These are phyloP conservation scores for Malurus splendens DNA, from an alignment of 2,797 vertebrate species.

Conservation along the genomic window DNA sequence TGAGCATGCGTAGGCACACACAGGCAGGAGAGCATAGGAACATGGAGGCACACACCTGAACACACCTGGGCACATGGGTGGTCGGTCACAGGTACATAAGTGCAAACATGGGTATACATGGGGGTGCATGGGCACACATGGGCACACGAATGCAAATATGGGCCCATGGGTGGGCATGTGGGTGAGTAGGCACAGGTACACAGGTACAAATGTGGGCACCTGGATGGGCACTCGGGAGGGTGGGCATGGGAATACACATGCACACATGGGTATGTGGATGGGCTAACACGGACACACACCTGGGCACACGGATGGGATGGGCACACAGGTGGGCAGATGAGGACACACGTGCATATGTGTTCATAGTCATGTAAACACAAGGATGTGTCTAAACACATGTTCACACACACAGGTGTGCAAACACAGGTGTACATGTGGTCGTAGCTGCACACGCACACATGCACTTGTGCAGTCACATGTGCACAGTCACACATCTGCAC, in stretches of 20 bases:
- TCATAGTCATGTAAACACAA: neutral
- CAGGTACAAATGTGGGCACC: neutral
- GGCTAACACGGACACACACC: accelerated
- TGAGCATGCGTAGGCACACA: neutral
- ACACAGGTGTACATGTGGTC: neutral
- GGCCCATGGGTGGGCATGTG: neutral
- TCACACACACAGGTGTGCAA: neutral
- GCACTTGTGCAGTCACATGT: neutral
- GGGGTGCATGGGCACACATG: neutral
- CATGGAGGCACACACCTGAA: neutral
- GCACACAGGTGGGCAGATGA: neutral
- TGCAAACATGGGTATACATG: neutral
- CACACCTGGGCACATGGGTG: neutral
- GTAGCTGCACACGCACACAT: neutral
- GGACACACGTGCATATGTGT: no score
- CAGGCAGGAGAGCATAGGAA: neutral
- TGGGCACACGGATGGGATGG: neutral
- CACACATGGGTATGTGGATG: neutral
- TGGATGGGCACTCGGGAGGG: neutral
- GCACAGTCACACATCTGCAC: neutral
- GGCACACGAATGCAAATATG: neutral
- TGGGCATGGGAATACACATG: neutral
- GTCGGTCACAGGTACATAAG: neutral
- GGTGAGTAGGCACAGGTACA: neutral
- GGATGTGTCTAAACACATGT: neutral